Conservation (phyloP, 1,140 invertebrate genomes). For the Eufriesea mexicana region DNA sequence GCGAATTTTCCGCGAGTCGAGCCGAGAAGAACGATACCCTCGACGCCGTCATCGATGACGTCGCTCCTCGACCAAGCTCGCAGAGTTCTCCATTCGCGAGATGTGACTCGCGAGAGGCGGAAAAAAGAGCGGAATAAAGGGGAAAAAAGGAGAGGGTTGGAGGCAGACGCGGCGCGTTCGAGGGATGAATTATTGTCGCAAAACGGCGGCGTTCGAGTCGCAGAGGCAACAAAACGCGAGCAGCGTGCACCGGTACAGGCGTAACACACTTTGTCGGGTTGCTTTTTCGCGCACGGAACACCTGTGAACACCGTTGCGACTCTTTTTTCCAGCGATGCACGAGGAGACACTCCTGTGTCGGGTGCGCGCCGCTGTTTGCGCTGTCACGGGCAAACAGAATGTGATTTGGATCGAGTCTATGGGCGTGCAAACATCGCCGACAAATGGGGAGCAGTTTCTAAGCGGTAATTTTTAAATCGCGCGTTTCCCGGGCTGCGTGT, state of each 20-base stretch:
- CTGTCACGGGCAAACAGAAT: conserved; percentile 30
- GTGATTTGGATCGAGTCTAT: conserved; percentile 24
- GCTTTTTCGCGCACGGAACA: conserved; percentile 43
- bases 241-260: background rate
- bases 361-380: conserved; percentile 17
- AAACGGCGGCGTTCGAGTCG: conserved; percentile 46
- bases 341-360: background rate
- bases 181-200: conserved; percentile 56
- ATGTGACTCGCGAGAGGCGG: background rate
- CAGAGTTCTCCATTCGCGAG: no score
- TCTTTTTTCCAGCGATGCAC: conserved; percentile 20
- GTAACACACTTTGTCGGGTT: conserved; percentile 25
- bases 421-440: conserved; percentile 6
- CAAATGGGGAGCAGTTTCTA: conserved; percentile 5
- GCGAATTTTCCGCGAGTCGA: background rate
- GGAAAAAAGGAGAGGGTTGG: background rate
- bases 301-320: conserved; percentile 37
- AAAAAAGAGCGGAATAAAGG: background rate
- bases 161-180: conserved; percentile 23
- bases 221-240: conserved; percentile 32
- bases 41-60: background rate
- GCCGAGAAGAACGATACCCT: background rate
- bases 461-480: conserved; percentile 33
- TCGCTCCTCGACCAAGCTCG: background rate
- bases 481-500: no score